A percentile compares a stretch with the other conserved stretches of the same genome.
phyloP scores from a whole-genome alignment of 1,140 invertebrate genomes.

The Ladona fulva region DNA sequence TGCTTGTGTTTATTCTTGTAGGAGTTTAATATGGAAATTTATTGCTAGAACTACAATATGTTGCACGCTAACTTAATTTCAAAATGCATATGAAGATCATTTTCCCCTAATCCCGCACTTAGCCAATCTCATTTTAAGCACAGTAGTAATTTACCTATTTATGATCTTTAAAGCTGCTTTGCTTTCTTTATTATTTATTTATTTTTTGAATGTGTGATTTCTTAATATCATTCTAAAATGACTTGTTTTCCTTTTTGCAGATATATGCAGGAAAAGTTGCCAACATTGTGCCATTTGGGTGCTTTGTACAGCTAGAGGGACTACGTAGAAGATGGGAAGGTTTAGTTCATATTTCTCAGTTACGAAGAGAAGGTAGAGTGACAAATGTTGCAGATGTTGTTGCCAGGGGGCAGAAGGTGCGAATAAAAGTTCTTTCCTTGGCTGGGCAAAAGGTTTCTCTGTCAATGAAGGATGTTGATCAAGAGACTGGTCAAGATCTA shows the following conservation, averaged over 20 bases:
- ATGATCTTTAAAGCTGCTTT: too few species aligned
- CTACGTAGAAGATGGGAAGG: constrained; percentile 85
- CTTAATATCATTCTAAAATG: background rate
- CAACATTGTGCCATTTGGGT: constrained; percentile 94
- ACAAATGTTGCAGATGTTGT: constrained; percentile 93
- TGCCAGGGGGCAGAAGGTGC: constrained; percentile 75
- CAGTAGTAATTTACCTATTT: too few species aligned
- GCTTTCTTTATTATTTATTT: too few species aligned
- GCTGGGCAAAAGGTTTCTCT: constrained; percentile 91
- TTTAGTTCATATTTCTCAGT: constrained; percentile 94
- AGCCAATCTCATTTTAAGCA: too few species aligned
- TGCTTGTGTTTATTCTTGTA: too few species aligned
- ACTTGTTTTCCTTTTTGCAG: constrained; percentile 36
- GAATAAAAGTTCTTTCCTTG: constrained; percentile 80
- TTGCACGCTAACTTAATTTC: too few species aligned
- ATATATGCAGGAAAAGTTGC: constrained; percentile 93
- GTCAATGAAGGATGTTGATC: constrained; percentile 98
- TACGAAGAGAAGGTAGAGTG: constrained; percentile 85
- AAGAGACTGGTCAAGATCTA: constrained; percentile 86
- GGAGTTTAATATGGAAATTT: too few species aligned
- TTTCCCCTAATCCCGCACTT: too few species aligned
- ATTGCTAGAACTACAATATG: too few species aligned
- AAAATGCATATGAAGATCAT: too few species aligned
- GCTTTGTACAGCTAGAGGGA: constrained; percentile 93
- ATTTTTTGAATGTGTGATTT: too few species aligned